phyloP scores from a whole-genome alignment of 2,113 vertebrate genomes.

The Euleptes europaea region DNA sequence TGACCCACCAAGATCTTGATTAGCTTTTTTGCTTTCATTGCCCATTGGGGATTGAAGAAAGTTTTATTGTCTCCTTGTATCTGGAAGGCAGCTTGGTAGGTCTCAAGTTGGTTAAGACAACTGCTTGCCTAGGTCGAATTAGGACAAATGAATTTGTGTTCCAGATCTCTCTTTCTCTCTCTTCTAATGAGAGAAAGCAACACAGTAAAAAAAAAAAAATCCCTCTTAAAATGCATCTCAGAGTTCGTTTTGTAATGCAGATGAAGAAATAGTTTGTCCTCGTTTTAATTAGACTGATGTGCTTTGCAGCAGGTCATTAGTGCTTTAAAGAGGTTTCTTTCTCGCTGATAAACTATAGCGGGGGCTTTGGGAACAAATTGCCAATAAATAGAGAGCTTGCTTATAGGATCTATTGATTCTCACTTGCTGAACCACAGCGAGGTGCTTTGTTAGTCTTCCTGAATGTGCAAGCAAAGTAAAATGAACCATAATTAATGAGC shows the following conservation, averaged over 20 bases:
- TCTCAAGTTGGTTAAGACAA: not conserved
- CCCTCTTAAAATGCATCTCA: slow-evolving; percentile 13
- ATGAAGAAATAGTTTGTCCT: slow-evolving; percentile 63
- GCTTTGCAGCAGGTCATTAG: slow-evolving; percentile 67
- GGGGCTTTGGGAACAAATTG: slow-evolving; percentile 52
- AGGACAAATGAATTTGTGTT: not conserved
- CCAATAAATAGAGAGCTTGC: slow-evolving; percentile 64
- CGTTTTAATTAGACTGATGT: slow-evolving; percentile 66
- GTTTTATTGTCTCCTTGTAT: no score
- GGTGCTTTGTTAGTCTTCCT: slow-evolving; percentile 54
- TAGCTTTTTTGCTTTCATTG: not conserved
- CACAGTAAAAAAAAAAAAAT: slow-evolving; percentile 7
- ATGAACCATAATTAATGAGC: not conserved
- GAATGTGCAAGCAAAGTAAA: slow-evolving; percentile 42
- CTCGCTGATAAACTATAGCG: slow-evolving; percentile 49
- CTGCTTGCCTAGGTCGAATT: not conserved
- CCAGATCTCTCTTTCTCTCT: not conserved
- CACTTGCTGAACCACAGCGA: slow-evolving; percentile 20
- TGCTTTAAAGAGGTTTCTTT: slow-evolving; percentile 61
- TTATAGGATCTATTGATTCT: slow-evolving; percentile 65
- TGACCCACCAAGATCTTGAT: not conserved
- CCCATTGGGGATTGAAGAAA: no score
- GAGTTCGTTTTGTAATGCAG: slow-evolving; percentile 42
- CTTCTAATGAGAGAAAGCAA: slow-evolving; percentile 44
- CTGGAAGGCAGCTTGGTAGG: not conserved